These are phyloP conservation scores for Hemicentrotus pulcherrimus DNA, from an alignment of 35 echinoderm and acorn worm genomes.

Conservation along the genomic window DNA sequence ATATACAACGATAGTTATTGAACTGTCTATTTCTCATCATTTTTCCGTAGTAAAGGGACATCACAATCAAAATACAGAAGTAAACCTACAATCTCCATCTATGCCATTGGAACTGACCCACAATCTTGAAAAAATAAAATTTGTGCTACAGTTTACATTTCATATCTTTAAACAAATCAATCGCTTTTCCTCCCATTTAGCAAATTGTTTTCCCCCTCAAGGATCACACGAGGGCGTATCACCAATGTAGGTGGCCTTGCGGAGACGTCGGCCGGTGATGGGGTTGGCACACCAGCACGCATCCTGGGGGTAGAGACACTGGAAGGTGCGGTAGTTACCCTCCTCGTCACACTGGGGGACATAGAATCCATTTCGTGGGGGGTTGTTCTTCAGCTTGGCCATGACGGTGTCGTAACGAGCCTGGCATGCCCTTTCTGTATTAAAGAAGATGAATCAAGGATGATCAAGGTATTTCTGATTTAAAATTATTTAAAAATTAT, in stretches of 20 bases:
- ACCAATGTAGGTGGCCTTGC: slow-evolving; percentile 13
- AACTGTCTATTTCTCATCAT: too few species aligned
- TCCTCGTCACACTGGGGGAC: slow-evolving; percentile 44
- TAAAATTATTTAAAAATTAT: not conserved
- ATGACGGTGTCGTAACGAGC: not conserved
- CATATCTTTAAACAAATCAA: not conserved
- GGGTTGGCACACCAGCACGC: slow-evolving; percentile 59
- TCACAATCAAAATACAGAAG: not conserved
- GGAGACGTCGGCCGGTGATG: not conserved
- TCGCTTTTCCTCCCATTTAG: not conserved
- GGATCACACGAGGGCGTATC: slow-evolving; percentile 21
- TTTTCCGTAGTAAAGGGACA: not conserved
- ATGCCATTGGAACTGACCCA: not conserved
- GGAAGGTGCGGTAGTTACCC: slow-evolving; percentile 34
- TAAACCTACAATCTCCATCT: not conserved
- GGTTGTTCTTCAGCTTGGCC: slow-evolving; percentile 25
- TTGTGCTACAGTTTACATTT: not conserved
- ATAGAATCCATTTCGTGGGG: not conserved
- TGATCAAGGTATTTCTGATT: not conserved
- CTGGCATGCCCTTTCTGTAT: not conserved
- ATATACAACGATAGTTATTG: too few species aligned
- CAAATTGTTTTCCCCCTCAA: not conserved
- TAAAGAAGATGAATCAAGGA: not conserved
- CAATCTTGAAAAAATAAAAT: not conserved
- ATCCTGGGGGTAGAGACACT: slow-evolving; percentile 35